Evolutionary conservation across 2,888 invertebrate genomes (phyloP).

Genomic region (Pandemis heparana): DNA sequence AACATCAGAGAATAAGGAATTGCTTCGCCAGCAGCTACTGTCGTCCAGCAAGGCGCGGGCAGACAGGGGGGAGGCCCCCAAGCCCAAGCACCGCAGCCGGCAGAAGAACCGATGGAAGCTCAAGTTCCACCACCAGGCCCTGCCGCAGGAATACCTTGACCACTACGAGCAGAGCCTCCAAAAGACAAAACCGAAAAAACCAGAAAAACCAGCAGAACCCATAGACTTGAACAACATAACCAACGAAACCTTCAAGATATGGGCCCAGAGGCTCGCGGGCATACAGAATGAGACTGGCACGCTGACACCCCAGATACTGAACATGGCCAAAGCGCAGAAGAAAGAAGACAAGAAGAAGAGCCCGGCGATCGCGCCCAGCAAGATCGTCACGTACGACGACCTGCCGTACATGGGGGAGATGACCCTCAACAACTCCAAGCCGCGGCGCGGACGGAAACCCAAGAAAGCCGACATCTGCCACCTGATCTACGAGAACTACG

Average conservation of each 20-base stretch:
- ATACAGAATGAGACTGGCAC: slow-evolving; percentile 87
- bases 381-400: slow-evolving; percentile 91
- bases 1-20: slow-evolving; percentile 77
- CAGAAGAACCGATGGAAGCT: slow-evolving; percentile 90
- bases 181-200: slow-evolving; percentile 73
- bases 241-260: slow-evolving; percentile 89
- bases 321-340: slow-evolving; percentile 62
- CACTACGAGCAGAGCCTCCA: slow-evolving; percentile 91
- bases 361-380: slow-evolving; percentile 75
- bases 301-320: slow-evolving; percentile 62
- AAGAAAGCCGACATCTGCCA: slow-evolving; percentile 97
- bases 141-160: slow-evolving; percentile 91
- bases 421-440: slow-evolving; percentile 94
- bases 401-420: slow-evolving; percentile 97
- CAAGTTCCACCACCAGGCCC: slow-evolving; percentile 92
- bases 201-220: slow-evolving; percentile 73
- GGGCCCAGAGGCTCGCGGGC: slow-evolving; percentile 91
- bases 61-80: slow-evolving; percentile 64
- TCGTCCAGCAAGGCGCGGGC: slow-evolving; percentile 75
- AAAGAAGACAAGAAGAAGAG: slow-evolving; percentile 73
- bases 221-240: slow-evolving; percentile 77
- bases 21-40: slow-evolving; percentile 76
- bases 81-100: slow-evolving; percentile 76
- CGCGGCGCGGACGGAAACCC: slow-evolving; percentile 94
- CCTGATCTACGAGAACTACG: slow-evolving; percentile 96